Percentiles rank a stretch among this genome's conserved stretches.
phyloP scores from a whole-genome alignment of 2,797 vertebrate species.

The Pseudocheirus occidentalis region DNA sequence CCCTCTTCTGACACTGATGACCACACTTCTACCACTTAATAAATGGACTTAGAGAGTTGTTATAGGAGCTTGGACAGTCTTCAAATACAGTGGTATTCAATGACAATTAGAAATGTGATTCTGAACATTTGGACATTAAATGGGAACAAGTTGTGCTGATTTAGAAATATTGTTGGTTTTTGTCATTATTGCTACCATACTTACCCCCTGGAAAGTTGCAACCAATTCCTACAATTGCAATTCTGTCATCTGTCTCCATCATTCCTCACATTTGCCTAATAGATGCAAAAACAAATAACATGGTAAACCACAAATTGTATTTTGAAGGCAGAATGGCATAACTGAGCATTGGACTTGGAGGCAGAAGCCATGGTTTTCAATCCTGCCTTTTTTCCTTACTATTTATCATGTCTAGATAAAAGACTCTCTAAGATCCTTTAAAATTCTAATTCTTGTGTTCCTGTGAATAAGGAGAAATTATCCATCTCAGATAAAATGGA shows the following conservation, averaged over 20 bases:
- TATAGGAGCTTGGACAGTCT: not conserved
- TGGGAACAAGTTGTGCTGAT: not conserved
- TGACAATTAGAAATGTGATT: not conserved
- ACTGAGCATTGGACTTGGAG: not conserved
- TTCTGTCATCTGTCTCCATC: slow-evolving; percentile 81
- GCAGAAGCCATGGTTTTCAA: not conserved
- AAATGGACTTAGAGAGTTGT: not conserved
- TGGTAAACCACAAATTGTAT: not conserved
- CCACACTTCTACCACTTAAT: not conserved
- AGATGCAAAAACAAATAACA: not conserved
- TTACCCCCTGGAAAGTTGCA: slow-evolving; percentile 92
- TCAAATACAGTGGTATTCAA: not conserved
- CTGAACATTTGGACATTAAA: not conserved
- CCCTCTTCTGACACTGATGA: not conserved
- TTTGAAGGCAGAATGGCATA: not conserved
- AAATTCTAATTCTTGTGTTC: not conserved
- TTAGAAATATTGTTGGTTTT: not conserved
- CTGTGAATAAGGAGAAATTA: not conserved
- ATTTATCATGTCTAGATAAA: not conserved
- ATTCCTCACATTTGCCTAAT: slow-evolving; percentile 72
- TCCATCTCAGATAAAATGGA: not conserved
- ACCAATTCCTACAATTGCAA: slow-evolving; percentile 91
- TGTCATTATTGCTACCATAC: not conserved
- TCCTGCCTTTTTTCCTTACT: too few species aligned
- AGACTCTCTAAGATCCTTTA: not conserved